Conservation (phyloP, 1,140 invertebrate species). For the Diachasma alloeum region DNA sequence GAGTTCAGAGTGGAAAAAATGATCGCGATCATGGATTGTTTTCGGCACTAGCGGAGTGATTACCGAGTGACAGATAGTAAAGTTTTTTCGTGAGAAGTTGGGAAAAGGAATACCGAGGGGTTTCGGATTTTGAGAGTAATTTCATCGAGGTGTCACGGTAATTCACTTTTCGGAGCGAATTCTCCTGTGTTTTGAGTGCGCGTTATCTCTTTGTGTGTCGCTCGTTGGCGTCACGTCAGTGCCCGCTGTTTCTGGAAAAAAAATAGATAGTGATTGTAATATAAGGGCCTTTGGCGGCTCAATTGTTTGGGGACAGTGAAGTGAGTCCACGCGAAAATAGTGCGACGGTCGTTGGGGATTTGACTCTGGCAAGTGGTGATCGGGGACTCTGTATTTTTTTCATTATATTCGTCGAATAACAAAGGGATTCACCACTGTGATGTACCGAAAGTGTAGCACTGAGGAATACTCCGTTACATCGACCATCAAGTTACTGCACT, state of each 20-base stretch:
- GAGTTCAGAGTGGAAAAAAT: constrained; percentile 46
- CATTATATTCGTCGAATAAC: constrained; percentile 12
- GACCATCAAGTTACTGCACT: constrained; percentile 69
- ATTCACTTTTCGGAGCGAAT: not conserved
- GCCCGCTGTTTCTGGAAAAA: not conserved
- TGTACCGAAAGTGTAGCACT: constrained; percentile 59
- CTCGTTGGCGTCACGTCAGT: constrained; percentile 5
- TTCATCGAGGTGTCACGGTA: not conserved
- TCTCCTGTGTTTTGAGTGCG: not conserved
- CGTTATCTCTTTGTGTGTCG: not conserved
- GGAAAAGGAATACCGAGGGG: not conserved
- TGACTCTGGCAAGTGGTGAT: too few relatives aligned
- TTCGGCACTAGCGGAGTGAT: constrained; percentile 53
- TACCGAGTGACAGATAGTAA: constrained; percentile 18
- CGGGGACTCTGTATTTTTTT: not conserved
- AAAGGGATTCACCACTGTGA: constrained; percentile 54
- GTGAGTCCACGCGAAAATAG: too few relatives aligned
- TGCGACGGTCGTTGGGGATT: too few relatives aligned
- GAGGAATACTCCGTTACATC: constrained; percentile 56
- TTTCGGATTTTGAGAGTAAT: not conserved
- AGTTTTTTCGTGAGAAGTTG: constrained; percentile 6
- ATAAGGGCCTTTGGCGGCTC: not conserved
- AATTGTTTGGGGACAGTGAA: not conserved
- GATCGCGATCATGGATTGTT: constrained; percentile 60
- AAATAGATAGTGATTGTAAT: not conserved